phyloP scores from a whole-genome alignment of 2,113 vertebrate species.

The Pteronura brasiliensis region DNA sequence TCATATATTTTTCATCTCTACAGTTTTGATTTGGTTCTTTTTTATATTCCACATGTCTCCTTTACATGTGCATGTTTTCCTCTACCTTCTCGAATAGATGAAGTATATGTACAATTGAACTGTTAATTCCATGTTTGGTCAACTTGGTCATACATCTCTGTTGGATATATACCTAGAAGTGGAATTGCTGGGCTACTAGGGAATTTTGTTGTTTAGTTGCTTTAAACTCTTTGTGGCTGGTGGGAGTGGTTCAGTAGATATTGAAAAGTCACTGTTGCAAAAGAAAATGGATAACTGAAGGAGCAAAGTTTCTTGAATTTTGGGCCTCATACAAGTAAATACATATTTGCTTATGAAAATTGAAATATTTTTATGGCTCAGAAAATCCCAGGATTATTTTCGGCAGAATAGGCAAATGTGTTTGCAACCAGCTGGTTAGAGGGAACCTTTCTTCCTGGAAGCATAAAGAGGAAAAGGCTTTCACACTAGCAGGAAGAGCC shows the following conservation, averaged over 20 bases:
- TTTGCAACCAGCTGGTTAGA: neutral
- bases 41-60: neutral
- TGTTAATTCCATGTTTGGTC: neutral
- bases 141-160: neutral
- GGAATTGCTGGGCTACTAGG: neutral
- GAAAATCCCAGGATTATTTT: neutral
- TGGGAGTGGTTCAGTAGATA: neutral
- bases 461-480: neutral
- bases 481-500: neutral
- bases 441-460: conserved; percentile 33
- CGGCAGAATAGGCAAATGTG: neutral
- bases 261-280: neutral
- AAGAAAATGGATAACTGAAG: conserved; percentile 28
- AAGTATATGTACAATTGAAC: neutral
- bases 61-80: neutral
- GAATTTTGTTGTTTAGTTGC: neutral
- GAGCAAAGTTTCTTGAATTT: neutral
- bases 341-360: neutral
- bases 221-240: conserved; percentile 3
- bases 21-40: neutral
- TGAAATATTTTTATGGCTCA: neutral
- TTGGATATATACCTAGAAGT: neutral
- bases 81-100: neutral
- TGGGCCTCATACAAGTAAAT: neutral
- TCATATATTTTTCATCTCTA: neutral